Evolutionary conservation across 2,888 invertebrate species (phyloP).

Genomic region (Cephus pulcher): DNA sequence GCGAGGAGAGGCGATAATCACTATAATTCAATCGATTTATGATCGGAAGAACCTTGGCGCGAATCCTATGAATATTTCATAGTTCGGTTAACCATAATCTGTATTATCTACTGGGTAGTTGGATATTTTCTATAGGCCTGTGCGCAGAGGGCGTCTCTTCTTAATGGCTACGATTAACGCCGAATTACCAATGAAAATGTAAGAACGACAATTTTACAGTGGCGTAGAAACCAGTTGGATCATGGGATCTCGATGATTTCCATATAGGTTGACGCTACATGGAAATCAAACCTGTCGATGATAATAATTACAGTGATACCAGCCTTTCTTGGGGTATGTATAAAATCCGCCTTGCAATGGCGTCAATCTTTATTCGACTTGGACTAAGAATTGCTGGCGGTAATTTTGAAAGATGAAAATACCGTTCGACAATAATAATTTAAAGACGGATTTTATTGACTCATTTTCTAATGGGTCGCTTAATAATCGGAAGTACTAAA

Average conservation of each 20-base stretch:
- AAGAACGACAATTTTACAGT: neutral
- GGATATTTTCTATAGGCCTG: neutral
- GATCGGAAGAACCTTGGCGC: conserved; percentile 36
- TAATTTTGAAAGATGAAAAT: neutral
- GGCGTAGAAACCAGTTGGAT: neutral
- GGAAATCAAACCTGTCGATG: neutral
- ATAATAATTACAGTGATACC: neutral
- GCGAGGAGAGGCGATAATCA: conserved; percentile 37
- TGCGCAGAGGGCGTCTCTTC: neutral
- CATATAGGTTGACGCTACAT: neutral
- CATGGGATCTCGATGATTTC: no score
- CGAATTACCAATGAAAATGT: conserved; percentile 1
- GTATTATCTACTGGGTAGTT: neutral
- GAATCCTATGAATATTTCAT: conserved; percentile 34
- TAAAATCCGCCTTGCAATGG: neutral
- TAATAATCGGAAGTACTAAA: neutral
- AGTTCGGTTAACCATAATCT: conserved; percentile 23
- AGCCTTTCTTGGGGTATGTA: neutral
- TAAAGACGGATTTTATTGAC: neutral
- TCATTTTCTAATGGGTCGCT: neutral
- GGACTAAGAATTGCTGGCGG: neutral
- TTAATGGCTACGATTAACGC: neutral
- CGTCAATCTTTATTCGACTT: neutral
- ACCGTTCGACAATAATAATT: neutral
- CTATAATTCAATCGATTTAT: conserved; percentile 41